phyloP scores from a whole-genome alignment of 2,797 vertebrate species.

The Lepilemur ruficaudatus region DNA sequence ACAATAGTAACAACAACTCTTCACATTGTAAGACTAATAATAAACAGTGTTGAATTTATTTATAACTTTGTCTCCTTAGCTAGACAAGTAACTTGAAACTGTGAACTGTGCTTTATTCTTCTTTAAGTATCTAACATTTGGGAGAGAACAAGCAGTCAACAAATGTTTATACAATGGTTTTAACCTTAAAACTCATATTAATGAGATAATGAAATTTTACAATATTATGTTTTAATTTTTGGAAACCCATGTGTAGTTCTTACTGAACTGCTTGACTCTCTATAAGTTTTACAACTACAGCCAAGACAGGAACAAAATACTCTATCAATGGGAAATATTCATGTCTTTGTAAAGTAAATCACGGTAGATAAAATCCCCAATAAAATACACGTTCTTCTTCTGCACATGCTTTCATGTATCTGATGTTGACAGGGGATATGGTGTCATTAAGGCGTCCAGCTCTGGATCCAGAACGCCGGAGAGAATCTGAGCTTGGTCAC shows the following conservation, averaged over 20 bases:
- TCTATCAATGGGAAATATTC: not conserved
- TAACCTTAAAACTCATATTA: not conserved
- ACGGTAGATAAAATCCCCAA: not conserved
- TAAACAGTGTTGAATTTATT: not conserved
- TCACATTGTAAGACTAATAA: not conserved
- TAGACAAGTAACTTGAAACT: not conserved
- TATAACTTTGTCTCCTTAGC: not conserved
- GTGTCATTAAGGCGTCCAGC: not conserved
- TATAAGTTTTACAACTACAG: not conserved
- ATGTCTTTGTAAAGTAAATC: not conserved
- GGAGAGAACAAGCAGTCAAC: not conserved
- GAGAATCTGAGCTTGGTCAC: not conserved
- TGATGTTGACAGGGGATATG: not conserved
- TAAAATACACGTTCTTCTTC: not conserved
- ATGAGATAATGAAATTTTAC: not conserved
- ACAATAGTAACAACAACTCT: not conserved
- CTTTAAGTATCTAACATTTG: not conserved
- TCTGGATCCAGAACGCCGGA: not conserved
- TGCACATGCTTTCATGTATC: not conserved
- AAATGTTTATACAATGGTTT: not conserved
- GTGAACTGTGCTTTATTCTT: not conserved
- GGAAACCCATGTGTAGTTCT: not conserved
- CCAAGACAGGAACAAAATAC: not conserved
- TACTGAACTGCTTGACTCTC: not conserved
- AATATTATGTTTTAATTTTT: not conserved